Percentiles rank a stretch among this genome's conserved stretches.
phyloP scores from a whole-genome alignment of 2,888 invertebrate genomes.

The Nomada flava region DNA sequence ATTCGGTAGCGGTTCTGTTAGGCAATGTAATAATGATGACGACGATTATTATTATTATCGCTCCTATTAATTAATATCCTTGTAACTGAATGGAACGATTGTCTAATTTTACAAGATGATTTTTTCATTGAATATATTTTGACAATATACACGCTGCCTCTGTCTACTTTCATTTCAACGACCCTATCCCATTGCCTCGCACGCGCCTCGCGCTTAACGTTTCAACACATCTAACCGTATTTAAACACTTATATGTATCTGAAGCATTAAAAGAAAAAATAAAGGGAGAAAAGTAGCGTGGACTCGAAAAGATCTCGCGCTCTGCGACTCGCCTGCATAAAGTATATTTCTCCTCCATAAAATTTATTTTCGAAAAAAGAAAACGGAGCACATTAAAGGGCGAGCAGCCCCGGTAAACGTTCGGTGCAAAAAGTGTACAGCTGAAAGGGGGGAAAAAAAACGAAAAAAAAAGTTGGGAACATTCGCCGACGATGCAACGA shows the following conservation, averaged over 20 bases:
- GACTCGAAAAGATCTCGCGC: too few species aligned
- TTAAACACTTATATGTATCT: not conserved
- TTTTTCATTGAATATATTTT: constrained; percentile 82
- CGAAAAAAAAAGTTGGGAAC: not conserved
- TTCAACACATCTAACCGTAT: not conserved
- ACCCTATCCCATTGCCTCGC: not conserved
- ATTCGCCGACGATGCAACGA: not conserved
- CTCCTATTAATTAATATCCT: constrained; percentile 73
- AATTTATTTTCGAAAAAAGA: not conserved
- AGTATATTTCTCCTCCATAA: not conserved
- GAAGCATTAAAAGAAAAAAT: not conserved
- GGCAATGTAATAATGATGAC: constrained; percentile 75
- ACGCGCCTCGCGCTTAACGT: not conserved
- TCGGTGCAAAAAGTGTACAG: not conserved
- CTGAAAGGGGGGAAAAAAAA: not conserved
- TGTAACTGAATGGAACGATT: constrained; percentile 78
- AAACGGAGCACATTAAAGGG: not conserved
- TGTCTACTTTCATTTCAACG: constrained; percentile 43
- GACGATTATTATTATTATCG: constrained; percentile 76
- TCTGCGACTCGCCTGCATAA: not conserved
- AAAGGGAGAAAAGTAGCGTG: not conserved
- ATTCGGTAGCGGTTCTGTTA: constrained; percentile 80
- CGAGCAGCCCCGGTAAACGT: not conserved
- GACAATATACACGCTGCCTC: constrained; percentile 75
- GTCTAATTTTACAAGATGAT: constrained; percentile 81